Base-by-base conservation (phyloP, 2,888 invertebrate species). In the Yponomeuta sedellus region DNA sequence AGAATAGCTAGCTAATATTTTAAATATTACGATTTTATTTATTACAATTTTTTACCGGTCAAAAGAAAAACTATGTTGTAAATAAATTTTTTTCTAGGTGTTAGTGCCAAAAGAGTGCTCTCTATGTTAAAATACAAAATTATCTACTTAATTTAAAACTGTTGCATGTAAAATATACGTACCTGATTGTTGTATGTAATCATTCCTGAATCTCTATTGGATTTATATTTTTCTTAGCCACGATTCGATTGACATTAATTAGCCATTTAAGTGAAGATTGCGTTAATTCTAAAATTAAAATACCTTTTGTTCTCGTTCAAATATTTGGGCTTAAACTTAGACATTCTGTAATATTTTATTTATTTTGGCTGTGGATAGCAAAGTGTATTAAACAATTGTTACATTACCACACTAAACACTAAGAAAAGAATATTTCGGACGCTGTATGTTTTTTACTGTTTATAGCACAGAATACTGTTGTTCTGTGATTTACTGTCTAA, bases 91-190 rank as follows among this genome's bases (percentile, higher is more conserved):
- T 72, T 70, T 67, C 71, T 72, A 71, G 68, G 58, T 71, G 67
- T 72, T 66, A 72, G 78, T 79, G 79, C 79, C 79, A 79, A 79
- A 79, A 72, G 75, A 10, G 58, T 22, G 19, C 61, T 61, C 61
- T 61, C 4, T 61, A 34, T 28, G 61, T n/a, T 25, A 34, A 25
- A 28, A 61, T 34, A 16, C 28, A 28, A n/a, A 66, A 66, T 66
- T 66, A 66, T 66, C 64, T 22, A n/a, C 34, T 67, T 61, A 34
- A 1, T 12, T 22, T 22, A 59, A 12, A 59, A 61, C n/a, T 34
- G 61, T 28, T 61, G 67, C 66, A 67, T 67, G 66, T 67, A 66
- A 40, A 52, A 44, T 67, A 57, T 63, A 67, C 52, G 68, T 68
- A 68, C 68, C 68, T 68, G 68, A 68, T 67, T 66, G 67, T 67